Base-by-base conservation (phyloP, 2,113 vertebrate genomes). In the Aegithalos caudatus region DNA sequence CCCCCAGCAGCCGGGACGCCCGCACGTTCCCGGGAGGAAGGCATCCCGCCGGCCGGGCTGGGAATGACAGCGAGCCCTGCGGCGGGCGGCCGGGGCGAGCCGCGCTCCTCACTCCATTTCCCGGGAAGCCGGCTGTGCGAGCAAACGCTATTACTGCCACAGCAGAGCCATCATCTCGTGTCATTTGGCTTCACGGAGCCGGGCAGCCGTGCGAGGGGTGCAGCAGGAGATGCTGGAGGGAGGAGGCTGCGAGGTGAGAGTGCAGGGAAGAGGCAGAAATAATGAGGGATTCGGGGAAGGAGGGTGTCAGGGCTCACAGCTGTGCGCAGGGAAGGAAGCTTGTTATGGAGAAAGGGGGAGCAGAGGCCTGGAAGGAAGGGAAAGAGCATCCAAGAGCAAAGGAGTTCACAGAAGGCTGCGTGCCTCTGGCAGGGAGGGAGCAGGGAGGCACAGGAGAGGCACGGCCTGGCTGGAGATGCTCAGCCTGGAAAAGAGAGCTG, bases 171-270 rank as follows among this genome's bases (percentile, higher is more conserved):
- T 48, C 84, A 81, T 28, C 97, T 81, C 76, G 2, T 65, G 77
- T 94, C 95, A 50, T 66, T 89, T 27, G 90, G 91, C 91, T 96
- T 64, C 73, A 5, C 40, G 11, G 83, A 82, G 57, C 86, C 56
- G 11, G 35, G 44, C 1, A 38, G 47, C 31, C 67, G 0, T 4
- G 33, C 11, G 28, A 69, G 86, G 11, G 81, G 57, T 40, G 78
- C 31, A 29, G 94, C 64, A 12, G 56, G 84, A n/a, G 77, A 60
- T 44, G 62, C 54, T 45, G 86, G 58, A 87, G 93, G 79, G 42
- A 61, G 62, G 24, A 42, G 71, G 83, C 86, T 86, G 62, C 20
- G 86, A 83, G 95, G 91, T 16, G 86, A 79, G 78, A 50, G 47
- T 23, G 23, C 47, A 48, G 91, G 60, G 76, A 62, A 86, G 90